Percentiles rank a stretch among this genome's conserved stretches.
Evolutionary conservation across 2,797 vertebrate genomes (phyloP).

Genomic region (Pampus argenteus): DNA sequence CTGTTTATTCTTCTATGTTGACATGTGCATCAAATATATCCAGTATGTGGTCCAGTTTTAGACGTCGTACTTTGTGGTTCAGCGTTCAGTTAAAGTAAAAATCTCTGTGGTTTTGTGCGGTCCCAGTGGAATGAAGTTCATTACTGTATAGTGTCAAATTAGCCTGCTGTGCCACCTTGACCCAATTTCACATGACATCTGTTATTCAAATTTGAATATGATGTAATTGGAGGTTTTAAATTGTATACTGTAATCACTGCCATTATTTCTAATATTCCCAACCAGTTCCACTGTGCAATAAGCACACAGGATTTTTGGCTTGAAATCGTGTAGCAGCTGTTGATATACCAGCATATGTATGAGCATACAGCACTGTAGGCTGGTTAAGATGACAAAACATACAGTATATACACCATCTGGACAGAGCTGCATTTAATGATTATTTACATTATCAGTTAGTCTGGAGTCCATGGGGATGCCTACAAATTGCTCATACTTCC

Average conservation of each 20-base stretch:
- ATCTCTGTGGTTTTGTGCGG: slow-evolving; percentile 23
- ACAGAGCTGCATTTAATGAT: neutral
- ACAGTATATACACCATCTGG: neutral
- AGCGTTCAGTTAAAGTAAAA: slow-evolving; percentile 15
- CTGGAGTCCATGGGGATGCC: neutral
- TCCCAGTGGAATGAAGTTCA: slow-evolving; percentile 39
- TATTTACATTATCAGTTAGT: neutral
- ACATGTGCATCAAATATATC: neutral
- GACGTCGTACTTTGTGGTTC: slow-evolving; percentile 7
- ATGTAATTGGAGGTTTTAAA: slow-evolving; percentile 13
- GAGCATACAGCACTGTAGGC: neutral
- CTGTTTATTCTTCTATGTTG: neutral
- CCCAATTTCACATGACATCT: slow-evolving; percentile 46
- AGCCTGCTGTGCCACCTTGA: slow-evolving; percentile 52
- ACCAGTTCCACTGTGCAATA: neutral
- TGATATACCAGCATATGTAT: neutral
- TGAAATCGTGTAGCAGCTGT: slow-evolving; percentile 18
- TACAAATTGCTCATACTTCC: too few species aligned
- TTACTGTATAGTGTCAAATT: slow-evolving; percentile 36
- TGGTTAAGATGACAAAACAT: neutral
- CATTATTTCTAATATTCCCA: slow-evolving; percentile 32
- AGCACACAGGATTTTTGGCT: neutral
- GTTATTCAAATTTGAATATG: slow-evolving; percentile 12
- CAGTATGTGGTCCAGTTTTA: slow-evolving; percentile 21
- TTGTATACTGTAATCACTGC: slow-evolving; percentile 23